A percentile compares a stretch with the other conserved stretches of the same genome.
Conservation (phyloP, 2,113 vertebrate genomes). For the Periophthalmodon schlosseri region DNA sequence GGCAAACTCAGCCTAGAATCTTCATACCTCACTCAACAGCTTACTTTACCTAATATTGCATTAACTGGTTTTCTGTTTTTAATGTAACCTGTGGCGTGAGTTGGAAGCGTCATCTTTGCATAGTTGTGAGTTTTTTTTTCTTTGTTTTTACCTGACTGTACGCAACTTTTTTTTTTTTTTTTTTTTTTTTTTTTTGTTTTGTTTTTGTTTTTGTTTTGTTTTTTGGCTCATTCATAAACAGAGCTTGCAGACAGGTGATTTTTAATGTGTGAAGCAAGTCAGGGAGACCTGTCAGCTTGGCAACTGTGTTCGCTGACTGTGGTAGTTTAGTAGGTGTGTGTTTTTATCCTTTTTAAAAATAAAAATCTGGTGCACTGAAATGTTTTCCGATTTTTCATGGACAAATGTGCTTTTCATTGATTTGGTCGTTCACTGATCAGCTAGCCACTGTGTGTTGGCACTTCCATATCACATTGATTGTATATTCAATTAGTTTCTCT, state of each 20-base stretch:
- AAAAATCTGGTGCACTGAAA: slow-evolving; percentile 76
- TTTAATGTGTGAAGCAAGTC: slow-evolving; percentile 65
- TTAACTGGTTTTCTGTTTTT: slow-evolving; percentile 69
- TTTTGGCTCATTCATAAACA: slow-evolving; percentile 45
- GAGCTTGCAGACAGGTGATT: slow-evolving; percentile 56
- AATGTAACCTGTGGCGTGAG: slow-evolving; percentile 63
- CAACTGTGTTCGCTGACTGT: slow-evolving; percentile 74
- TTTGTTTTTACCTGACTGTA: slow-evolving; percentile 53
- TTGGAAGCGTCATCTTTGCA: slow-evolving; percentile 54
- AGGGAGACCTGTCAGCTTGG: slow-evolving; percentile 75
- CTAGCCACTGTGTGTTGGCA: slow-evolving; percentile 38
- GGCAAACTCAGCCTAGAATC: slow-evolving; percentile 60
- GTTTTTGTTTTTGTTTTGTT: slow-evolving; percentile 23
- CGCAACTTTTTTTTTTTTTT: slow-evolving; percentile 16
- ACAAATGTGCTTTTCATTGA: slow-evolving; percentile 66
- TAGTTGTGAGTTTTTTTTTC: slow-evolving; percentile 26
- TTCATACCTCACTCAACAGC: slow-evolving; percentile 80
- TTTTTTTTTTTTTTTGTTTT: not conserved
- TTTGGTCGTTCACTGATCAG: slow-evolving; percentile 54
- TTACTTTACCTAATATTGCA: slow-evolving; percentile 67
- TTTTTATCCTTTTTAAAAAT: slow-evolving; percentile 64
- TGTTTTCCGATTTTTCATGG: slow-evolving; percentile 67
- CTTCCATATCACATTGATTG: slow-evolving; percentile 38
- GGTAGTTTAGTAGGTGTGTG: slow-evolving; percentile 74
- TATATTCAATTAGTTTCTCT: slow-evolving; percentile 28